Evolutionary conservation across 1,140 invertebrate genomes (phyloP), one percentile per base, ranked within the genome.

Genomic region (Apis cerana): DNA sequence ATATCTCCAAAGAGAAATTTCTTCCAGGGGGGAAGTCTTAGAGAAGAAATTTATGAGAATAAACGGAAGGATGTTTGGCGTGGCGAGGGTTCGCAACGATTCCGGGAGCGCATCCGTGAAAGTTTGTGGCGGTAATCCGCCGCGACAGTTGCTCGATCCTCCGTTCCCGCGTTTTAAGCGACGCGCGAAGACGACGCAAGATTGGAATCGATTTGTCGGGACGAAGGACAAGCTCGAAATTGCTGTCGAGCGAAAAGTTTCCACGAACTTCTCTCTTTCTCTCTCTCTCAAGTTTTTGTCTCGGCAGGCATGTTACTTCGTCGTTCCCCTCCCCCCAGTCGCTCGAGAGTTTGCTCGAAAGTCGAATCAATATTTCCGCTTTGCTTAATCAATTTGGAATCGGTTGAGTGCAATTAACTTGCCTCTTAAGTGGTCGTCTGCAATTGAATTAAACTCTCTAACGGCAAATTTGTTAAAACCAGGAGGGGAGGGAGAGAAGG

Each of bases 181-280:
- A 9, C 19, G 23, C 58, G 50, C 43, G 50, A 11, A 56, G 33
- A 43, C 8, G 15, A 64, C 13, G 27, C 17, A 11, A 65, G 50
- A 65, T 52, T 74, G 27, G 61, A 48, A 52, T 43, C 78, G 69
- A 80, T 80, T 65, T 74, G 33, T 65, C 70, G 59, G 21, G 69
- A 80, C 27, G 69, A 43, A 64, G 21, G 50, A 27, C 50, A 43
- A 33, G 50, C 19, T 17, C 27, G 50, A 17, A 78, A 68, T 78
- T 67, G 64, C 19, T 27, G 43, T 54, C 52, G 52, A 17, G 15
- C 2, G 27, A 54, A 68, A 72, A 54, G 59, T 80, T 64, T 72
- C 58, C n/a, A 15, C 17, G 19, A 50, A 21, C 8, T 68, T 21
- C 68, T 10, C 13, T 11, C 19, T 23, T n/a, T 12, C 10, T 43